Conservation (phyloP, 2,113 vertebrate genomes). For the Podarcis cretensis region DNA sequence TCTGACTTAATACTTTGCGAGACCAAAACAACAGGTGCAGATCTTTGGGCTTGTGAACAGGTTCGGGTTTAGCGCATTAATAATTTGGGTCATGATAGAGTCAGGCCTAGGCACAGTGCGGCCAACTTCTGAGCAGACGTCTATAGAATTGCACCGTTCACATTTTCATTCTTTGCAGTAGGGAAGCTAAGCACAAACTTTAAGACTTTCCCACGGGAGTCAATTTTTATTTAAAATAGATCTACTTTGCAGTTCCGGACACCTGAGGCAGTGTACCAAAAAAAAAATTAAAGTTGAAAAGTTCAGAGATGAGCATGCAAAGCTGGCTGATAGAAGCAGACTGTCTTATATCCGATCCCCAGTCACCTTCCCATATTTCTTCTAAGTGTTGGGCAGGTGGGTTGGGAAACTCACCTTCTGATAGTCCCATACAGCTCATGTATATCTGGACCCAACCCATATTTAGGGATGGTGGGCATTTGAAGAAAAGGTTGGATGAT, state of each 20-base stretch:
- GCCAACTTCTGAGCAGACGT: not conserved
- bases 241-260: not conserved
- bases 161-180: not conserved
- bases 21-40: too few relatives aligned
- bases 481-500: too few relatives aligned
- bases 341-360: too few relatives aligned
- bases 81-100: not conserved
- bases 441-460: too few relatives aligned
- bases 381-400: too few relatives aligned
- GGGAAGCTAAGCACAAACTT: not conserved
- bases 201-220: not conserved
- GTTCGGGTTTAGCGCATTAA: not conserved
- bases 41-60: not conserved
- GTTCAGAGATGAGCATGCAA: too few relatives aligned
- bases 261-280: not conserved
- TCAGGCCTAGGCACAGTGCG: too few relatives aligned
- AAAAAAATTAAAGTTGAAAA: too few relatives aligned
- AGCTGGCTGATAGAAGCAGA: not conserved
- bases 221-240: constrained; percentile 29
- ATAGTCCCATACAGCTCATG: too few relatives aligned
- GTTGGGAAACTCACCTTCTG: too few relatives aligned
- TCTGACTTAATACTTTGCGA: not conserved
- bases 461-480: too few relatives aligned
- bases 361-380: too few relatives aligned
- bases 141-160: not conserved